These are phyloP conservation scores for Promerops cafer DNA, from an alignment of 2,113 vertebrate genomes.

Conservation along the genomic window DNA sequence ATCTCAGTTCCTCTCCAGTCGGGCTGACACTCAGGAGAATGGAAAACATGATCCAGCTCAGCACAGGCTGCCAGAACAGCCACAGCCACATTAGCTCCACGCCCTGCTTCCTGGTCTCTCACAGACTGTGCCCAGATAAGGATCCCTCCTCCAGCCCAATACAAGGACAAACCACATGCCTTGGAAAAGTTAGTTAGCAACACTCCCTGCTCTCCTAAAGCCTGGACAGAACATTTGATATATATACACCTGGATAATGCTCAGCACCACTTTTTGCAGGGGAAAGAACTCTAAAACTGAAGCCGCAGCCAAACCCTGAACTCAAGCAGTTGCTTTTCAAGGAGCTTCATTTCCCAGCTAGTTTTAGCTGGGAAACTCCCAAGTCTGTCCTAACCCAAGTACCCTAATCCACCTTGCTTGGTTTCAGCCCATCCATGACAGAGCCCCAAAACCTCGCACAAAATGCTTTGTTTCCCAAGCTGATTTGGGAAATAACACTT, in stretches of 20 bases:
- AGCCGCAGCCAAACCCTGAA: background rate
- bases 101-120: background rate
- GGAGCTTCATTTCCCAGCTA: background rate
- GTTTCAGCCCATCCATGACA: background rate
- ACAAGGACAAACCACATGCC: background rate
- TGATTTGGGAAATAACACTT: background rate
- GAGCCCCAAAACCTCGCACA: background rate
- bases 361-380: background rate
- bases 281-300: background rate
- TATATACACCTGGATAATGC: background rate
- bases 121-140: background rate
- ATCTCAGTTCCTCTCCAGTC: conserved; percentile 19
- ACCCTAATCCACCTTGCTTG: background rate
- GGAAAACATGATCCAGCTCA: background rate
- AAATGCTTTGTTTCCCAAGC: background rate
- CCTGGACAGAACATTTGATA: background rate
- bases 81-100: background rate
- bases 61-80: background rate
- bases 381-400: background rate
- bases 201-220: background rate
- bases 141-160: background rate
- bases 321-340: background rate
- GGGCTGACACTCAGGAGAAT: background rate
- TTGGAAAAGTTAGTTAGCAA: background rate
- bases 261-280: background rate